Base-by-base conservation (phyloP, 2,113 vertebrate genomes). In the Polyodon spathula region DNA sequence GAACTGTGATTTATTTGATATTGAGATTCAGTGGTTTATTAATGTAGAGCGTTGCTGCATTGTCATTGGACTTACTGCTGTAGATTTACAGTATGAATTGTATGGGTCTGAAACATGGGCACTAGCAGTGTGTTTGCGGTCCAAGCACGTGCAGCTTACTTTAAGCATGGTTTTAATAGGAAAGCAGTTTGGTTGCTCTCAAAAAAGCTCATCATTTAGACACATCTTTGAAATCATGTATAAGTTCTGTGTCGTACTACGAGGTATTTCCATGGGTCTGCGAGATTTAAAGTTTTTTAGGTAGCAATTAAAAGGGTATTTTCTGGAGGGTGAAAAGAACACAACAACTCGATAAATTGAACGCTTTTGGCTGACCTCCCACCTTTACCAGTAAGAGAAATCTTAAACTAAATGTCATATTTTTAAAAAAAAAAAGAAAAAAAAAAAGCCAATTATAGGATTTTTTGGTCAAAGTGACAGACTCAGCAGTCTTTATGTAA, bases 341-440 rank as follows among this genome's bases (percentile, higher is more conserved):
- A 78, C 77, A 80, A 70, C 73, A 80, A 77, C 72, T 82, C 82
- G 52, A 81, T 87, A 87, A 78, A 86, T 83, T 81, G 84, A 85
- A 83, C 84, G 80, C 74, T 68, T 83, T 74, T 69, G 63, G 62
- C 73, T 82, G 85, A 86, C 88, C 86, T 80, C 86, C 76, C 70
- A 76, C 87, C 81, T 71, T 84, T 71, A 63, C 84, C 86, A 88
- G n/a, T n/a, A n/a, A n/a, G n/a, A n/a, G n/a, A n/a, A n/a, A n/a
- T n/a, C n/a, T n/a, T n/a, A n/a, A n/a, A n/a, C n/a, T n/a, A n/a
- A 92, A 91, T 93, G 89, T 85, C 81, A 81, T 84, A 84, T 89
- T 87, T 83, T 70, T 64, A 15, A 39, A 43, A 41, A 40, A 17
- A 38, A 17, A 37, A 9, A 53, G 14, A 42, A 17, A 17, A 40